Evolutionary conservation across 2,797 vertebrate species (phyloP).

Genomic region (Notolepis coatsorum): DNA sequence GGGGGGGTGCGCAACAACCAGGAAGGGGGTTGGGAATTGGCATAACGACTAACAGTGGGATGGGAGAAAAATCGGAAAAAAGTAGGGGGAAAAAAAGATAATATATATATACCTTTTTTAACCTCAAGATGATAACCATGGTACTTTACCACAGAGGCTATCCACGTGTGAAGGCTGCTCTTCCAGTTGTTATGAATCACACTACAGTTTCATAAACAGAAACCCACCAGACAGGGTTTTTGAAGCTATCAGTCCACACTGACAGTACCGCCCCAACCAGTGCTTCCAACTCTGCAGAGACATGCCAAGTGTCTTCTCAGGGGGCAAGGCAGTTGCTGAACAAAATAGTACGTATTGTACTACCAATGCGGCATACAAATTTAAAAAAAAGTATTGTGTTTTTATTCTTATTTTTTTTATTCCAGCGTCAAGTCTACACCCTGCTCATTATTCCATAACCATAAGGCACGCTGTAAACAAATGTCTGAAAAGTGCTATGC

Average conservation of each 20-base stretch:
- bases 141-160: neutral
- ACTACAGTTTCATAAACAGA: slow-evolving; percentile 20
- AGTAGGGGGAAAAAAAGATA: no score
- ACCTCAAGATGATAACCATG: no score
- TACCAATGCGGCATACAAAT: no score
- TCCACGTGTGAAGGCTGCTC: neutral
- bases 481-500: no score
- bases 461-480: no score
- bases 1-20: no score
- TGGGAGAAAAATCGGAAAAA: no score
- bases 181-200: no score
- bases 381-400: neutral
- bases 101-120: no score
- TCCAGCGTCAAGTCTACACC: neutral
- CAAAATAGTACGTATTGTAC: no score
- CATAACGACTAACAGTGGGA: no score
- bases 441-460: neutral
- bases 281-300: slow-evolving; percentile 27
- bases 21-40: no score
- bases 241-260: slow-evolving; percentile 28
- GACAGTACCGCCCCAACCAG: slow-evolving; percentile 54
- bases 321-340: neutral
- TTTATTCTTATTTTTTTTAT: neutral
- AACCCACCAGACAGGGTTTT: slow-evolving; percentile 71
- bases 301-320: neutral